Evolutionary conservation across 2,797 vertebrate genomes (phyloP).

Genomic region (Sebastes flavidus): DNA sequence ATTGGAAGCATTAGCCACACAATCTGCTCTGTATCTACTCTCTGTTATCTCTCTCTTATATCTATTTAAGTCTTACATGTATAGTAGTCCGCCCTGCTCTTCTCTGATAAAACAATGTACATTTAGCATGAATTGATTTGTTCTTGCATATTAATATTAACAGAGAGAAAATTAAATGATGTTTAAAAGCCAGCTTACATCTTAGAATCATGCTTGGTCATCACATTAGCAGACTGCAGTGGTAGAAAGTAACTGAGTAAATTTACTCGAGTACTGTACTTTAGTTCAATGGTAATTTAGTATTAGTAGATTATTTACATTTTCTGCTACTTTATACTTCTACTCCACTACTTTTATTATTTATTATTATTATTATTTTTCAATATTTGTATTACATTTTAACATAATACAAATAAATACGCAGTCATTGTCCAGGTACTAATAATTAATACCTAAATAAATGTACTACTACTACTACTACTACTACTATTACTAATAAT

Average conservation of each 20-base stretch:
- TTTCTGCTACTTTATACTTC: background rate
- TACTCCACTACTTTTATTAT: background rate
- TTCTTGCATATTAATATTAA: background rate
- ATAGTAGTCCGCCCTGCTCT: background rate
- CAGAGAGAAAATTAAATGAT: background rate
- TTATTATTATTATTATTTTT: too few relatives aligned
- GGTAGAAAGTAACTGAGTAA: background rate
- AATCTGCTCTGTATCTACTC: background rate
- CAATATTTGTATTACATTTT: too few relatives aligned
- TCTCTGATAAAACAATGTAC: background rate
- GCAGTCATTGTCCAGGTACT: too few relatives aligned
- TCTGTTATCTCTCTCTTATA: background rate
- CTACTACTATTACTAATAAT: too few relatives aligned
- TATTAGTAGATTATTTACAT: accelerated
- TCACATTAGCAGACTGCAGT: constrained; percentile 16
- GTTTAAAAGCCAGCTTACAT: background rate
- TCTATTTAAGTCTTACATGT: background rate
- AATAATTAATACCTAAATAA: too few relatives aligned
- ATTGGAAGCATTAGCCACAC: constrained; percentile 39
- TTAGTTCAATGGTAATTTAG: too few relatives aligned
- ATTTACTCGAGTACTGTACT: background rate
- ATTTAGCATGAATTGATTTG: background rate
- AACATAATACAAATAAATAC: too few relatives aligned
- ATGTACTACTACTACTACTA: too few relatives aligned
- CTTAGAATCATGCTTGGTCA: background rate